Base-by-base conservation (phyloP, 1,140 invertebrate species). In the Nixonia krombeini region DNA sequence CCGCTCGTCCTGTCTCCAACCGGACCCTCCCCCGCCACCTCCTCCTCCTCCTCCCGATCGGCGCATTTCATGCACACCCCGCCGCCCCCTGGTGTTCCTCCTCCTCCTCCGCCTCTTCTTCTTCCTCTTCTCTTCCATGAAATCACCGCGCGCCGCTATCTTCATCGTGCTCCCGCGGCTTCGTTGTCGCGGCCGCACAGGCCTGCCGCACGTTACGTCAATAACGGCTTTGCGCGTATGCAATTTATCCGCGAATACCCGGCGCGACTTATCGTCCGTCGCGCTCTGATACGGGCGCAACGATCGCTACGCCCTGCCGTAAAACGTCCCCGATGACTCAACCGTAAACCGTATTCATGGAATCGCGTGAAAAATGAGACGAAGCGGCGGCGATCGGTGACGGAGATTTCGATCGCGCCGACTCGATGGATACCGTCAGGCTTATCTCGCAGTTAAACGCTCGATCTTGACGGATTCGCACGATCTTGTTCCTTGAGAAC, bases 401-500 rank as follows among this genome's bases (percentile, higher is more conserved):
- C 1, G 1, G n/a, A 15, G 50, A 53, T 63, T 38, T 44, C 38
- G 31, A 10, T 15, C 26, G 35, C 49, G 25, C 44, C 37, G 50
- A 55, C 57, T 9, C 35, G n/a, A n/a, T 12, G n/a, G 12, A 31
- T 44, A 56, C 59, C 56, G 64, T 61, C 42, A 37, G 26, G 62
- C 28, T 65, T 65, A 65, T 65, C 62, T 57, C 16, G 47, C 42
- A 29, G 25, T 42, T 47, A 66, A 59, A 55, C 10, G 35, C 41
- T 49, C 37, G 46, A 25, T 65, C 56, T 35, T 31, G 50, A 44
- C 37, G 45, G 53, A 59, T 66, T 66, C 63, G 50, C 63, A 67
- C 64, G 64, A 67, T 67, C 51, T 61, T 16, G 26, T 51, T 61
- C 37, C 35, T 25, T 56, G 62, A 65, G 62, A 65, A 64, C 46